phyloP scores from a whole-genome alignment of 2,888 invertebrate species.

The Cantharis lateralis region DNA sequence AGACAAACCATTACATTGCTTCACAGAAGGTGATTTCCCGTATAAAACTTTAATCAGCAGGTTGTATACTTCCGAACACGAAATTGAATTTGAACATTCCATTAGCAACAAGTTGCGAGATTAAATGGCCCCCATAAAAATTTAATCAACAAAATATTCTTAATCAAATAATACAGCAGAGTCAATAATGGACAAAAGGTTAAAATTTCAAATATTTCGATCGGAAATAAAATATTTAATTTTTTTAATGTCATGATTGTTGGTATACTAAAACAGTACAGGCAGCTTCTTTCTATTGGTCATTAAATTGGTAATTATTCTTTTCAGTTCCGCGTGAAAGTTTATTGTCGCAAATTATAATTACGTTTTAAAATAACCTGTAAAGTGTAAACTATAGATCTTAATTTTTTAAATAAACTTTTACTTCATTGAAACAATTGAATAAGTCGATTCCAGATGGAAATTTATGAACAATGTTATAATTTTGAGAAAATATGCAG shows the following conservation, averaged over 20 bases:
- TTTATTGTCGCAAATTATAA: neutral
- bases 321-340: neutral
- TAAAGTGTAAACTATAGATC: neutral
- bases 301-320: neutral
- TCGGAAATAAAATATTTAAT: neutral
- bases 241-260: too few species aligned
- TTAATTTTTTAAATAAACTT: neutral
- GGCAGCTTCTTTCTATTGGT: neutral
- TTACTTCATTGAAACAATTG: neutral
- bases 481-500: neutral
- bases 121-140: neutral
- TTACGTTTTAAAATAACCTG: neutral
- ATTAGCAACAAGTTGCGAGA: neutral
- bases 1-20: neutral
- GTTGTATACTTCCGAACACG: neutral
- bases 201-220: neutral
- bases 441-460: neutral
- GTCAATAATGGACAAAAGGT: neutral
- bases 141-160: neutral
- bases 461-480: too few species aligned
- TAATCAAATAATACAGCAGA: neutral
- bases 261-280: too few species aligned
- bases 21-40: neutral
- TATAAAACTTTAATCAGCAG: neutral
- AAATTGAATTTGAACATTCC: neutral